These are phyloP conservation scores for Lineus longissimus DNA, from an alignment of 1,140 invertebrate species.

Conservation along the genomic window DNA sequence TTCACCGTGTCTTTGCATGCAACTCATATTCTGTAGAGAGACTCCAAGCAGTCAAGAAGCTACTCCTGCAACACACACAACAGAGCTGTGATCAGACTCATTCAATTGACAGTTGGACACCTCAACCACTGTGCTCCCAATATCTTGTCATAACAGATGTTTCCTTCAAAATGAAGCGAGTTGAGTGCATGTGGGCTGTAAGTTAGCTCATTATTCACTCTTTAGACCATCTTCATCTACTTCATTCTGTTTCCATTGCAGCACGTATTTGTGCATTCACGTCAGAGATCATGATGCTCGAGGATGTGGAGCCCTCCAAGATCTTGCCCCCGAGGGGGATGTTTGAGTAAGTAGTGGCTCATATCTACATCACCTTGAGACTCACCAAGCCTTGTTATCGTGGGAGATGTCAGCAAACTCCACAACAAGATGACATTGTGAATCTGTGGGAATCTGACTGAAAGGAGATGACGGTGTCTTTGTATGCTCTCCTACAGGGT, in stretches of 20 bases:
- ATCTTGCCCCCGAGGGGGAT: slow-evolving; percentile 12
- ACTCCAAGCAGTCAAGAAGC: too few species aligned
- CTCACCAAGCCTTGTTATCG: too few species aligned
- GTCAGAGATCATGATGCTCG: slow-evolving; percentile 27
- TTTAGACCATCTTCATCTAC: background rate
- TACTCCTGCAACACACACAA: too few species aligned
- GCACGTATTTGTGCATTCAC: slow-evolving; percentile 26
- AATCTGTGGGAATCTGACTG: too few species aligned
- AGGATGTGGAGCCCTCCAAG: slow-evolving; percentile 22
- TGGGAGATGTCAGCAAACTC: too few species aligned
- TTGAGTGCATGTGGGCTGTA: background rate
- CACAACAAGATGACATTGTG: too few species aligned
- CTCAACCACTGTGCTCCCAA: background rate
- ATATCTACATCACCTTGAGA: too few species aligned
- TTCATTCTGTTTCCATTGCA: slow-evolving; percentile 12
- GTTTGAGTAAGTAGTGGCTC: slow-evolving; percentile 23
- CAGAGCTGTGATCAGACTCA: too few species aligned
- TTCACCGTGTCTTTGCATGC: too few species aligned
- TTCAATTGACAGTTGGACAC: background rate
- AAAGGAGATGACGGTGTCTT: too few species aligned
- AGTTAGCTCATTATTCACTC: background rate
- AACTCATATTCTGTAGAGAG: too few species aligned
- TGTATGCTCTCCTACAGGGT: too few species aligned
- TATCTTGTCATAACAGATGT: background rate
- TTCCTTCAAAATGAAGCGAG: background rate